Base-by-base conservation (phyloP, 37 sponge, comb jelly and placozoan genomes). In the Chondrosia reniformis region DNA sequence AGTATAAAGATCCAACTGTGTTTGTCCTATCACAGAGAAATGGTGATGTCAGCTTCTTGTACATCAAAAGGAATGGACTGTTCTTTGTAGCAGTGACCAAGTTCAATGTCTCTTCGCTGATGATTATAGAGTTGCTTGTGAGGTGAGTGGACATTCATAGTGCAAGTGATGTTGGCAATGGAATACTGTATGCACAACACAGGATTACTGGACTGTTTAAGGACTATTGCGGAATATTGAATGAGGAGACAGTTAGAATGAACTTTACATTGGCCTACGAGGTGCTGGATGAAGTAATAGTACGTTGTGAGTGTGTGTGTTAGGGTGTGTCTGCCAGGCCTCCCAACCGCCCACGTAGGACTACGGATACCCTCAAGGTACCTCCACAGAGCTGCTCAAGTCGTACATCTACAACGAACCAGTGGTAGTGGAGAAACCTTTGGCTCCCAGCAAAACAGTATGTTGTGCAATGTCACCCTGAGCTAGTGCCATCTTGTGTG, bases 201-300 rank as follows among this genome's bases (percentile, higher is more conserved):
- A 94, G 97, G 63, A 63, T 96, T 12, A 81, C 95, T 19, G 84
- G 83, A 0, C 45, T 96, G 59, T 86, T 93, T 45, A 96, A 96
- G 71, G 97, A 96, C 75, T 96, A 93, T 69, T 96, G 97, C 79
- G 97, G 97, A 32, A 77, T 94, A 10, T 64, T 96, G 25, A 94
- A 93, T 75, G 97, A 96, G 79, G 97, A 96, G 62, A 66, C 94
- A 3, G 79, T 96, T 10, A 67, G 97, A 40, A 84, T 93, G 36
- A 96, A 96, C 77, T 96, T 96, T 79, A 85, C 88, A 1, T 74
- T 96, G 0, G 77, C 93, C 6, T 94, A 96, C 59, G 97, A 96
- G 63, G 77, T 96, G 33, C 69, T 94, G 59, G 96, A 96, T 71
- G 96, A 96, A 89, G 96, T 92, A 0, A 42, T 96, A 67, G 94